Conservation (phyloP, 2,797 vertebrate species). For the Xenopus petersii region DNA sequence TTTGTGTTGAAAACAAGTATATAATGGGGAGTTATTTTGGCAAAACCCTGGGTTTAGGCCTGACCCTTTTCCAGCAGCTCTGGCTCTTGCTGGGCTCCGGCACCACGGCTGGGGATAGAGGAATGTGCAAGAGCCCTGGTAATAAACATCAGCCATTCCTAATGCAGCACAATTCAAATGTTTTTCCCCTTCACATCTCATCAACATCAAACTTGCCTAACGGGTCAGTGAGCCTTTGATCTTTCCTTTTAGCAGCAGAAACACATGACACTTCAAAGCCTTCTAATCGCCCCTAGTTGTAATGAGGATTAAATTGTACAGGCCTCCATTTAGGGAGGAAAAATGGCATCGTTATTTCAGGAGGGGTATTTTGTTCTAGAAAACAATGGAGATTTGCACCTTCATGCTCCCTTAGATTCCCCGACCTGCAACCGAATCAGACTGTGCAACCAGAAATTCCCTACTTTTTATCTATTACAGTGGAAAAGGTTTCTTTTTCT, state of each 20-base stretch:
- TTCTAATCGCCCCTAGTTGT: conserved; percentile 41
- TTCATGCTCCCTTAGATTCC: no score
- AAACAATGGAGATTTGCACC: not conserved
- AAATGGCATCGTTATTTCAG: conserved; percentile 1
- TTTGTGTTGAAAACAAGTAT: no score
- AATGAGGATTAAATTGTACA: conserved; percentile 42
- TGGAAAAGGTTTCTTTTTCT: no score
- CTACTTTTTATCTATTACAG: no score
- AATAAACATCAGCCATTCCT: conserved; percentile 36
- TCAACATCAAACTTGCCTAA: conserved; percentile 37
- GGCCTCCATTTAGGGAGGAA: conserved; percentile 16
- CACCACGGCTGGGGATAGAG: not conserved
- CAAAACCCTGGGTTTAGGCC: no score
- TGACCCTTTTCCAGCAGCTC: no score
- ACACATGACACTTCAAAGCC: conserved; percentile 47
- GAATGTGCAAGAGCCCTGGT: conserved; percentile 37
- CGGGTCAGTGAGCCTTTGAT: conserved; percentile 43
- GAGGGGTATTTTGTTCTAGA: not conserved
- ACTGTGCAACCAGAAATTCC: no score
- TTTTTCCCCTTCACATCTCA: conserved; percentile 42
- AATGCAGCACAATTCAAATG: conserved; percentile 33
- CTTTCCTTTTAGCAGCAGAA: conserved; percentile 44
- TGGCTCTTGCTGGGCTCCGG: no score
- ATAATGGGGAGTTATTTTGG: no score
- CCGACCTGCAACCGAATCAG: no score